phyloP scores from a whole-genome alignment of 2,888 invertebrate genomes.

The Adelphocoris suturalis region DNA sequence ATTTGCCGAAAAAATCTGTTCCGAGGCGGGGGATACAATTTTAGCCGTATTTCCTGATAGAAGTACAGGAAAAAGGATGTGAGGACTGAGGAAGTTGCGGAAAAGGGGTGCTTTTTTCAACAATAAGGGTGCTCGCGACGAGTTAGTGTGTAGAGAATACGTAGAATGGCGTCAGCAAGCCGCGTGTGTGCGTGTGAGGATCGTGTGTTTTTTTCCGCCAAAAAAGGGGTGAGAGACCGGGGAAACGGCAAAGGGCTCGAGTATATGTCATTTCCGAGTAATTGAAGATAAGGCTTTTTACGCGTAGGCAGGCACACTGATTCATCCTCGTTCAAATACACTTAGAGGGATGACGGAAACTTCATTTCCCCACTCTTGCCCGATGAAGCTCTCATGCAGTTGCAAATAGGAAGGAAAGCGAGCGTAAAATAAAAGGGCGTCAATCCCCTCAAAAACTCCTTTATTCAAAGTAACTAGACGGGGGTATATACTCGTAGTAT shows the following conservation, averaged over 20 bases:
- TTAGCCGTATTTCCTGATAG: constrained; percentile 19
- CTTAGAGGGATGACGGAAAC: constrained; percentile 15
- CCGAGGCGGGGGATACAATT: no score
- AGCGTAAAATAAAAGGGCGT: constrained; percentile 13
- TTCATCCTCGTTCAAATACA: constrained; percentile 30
- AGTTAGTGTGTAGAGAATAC: not conserved
- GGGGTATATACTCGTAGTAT: not conserved
- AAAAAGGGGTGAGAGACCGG: not conserved
- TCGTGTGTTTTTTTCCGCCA: not conserved
- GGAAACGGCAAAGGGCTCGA: constrained; percentile 1
- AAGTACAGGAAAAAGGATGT: not conserved
- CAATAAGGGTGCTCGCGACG: not conserved
- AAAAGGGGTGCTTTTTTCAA: not conserved
- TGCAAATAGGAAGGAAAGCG: constrained; percentile 21
- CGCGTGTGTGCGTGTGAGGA: not conserved
- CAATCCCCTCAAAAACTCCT: not conserved
- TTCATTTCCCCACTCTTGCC: not conserved
- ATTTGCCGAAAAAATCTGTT: no score
- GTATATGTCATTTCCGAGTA: constrained; percentile 34
- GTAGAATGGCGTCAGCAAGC: not conserved
- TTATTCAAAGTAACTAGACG: constrained; percentile 15
- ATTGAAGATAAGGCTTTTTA: constrained; percentile 33
- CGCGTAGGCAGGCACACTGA: constrained; percentile 31
- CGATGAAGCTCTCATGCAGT: not conserved
- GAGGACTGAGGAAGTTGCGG: not conserved